Conservation (phyloP, 2,113 vertebrate species). For the Echinops telfairi region DNA sequence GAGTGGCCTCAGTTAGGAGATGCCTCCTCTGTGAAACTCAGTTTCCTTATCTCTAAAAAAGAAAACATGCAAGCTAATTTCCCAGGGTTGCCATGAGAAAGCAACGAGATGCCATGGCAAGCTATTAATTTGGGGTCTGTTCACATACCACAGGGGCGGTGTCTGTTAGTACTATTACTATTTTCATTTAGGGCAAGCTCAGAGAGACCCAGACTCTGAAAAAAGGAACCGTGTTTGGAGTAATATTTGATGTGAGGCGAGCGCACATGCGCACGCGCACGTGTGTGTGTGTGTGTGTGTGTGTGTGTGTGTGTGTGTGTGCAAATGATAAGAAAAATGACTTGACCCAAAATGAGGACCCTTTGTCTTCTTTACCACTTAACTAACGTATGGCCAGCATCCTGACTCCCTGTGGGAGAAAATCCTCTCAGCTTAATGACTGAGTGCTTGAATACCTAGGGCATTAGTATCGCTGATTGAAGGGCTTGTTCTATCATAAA, state of each 20-base stretch:
- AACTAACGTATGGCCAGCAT: slow-evolving; percentile 48
- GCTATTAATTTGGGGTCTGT: not conserved
- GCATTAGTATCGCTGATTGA: slow-evolving; percentile 54
- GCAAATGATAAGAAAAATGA: not conserved
- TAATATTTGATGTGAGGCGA: not conserved
- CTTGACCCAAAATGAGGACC: not conserved
- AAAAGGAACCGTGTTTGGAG: not conserved
- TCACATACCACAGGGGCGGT: not conserved
- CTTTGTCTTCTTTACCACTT: slow-evolving; percentile 62
- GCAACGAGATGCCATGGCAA: slow-evolving; percentile 8
- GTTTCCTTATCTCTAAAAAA: slow-evolving; percentile 10
- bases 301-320: not conserved
- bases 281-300: not conserved
- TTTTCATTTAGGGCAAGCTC: slow-evolving; percentile 15
- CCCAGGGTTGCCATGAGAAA: not conserved
- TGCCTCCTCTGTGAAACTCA: slow-evolving; percentile 5
- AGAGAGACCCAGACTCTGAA: not conserved
- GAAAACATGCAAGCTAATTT: not conserved
- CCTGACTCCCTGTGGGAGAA: slow-evolving; percentile 37
- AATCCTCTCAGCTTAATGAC: slow-evolving; percentile 53
- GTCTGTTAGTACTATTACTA: not conserved
- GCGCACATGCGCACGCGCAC: too few relatives aligned
- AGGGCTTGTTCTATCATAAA: slow-evolving; percentile 65
- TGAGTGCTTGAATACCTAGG: slow-evolving; percentile 40
- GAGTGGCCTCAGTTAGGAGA: not conserved